phyloP scores from a whole-genome alignment of 2,113 vertebrate species.

The Saiga tatarica region DNA sequence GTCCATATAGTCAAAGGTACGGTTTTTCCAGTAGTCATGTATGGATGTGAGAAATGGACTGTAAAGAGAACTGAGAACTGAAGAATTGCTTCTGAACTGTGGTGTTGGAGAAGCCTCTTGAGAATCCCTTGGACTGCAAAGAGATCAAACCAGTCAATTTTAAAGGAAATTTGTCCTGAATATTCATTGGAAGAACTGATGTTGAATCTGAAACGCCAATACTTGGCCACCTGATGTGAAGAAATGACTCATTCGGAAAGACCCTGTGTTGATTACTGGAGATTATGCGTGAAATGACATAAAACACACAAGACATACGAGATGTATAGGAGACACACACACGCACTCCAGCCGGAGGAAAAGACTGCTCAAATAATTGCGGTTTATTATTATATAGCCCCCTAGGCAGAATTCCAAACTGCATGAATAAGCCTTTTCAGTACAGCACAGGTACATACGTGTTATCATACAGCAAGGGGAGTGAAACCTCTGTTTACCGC shows the following conservation, averaged over 20 bases:
- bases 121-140: background rate
- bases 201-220: background rate
- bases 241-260: background rate
- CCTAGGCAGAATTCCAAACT: too few species aligned
- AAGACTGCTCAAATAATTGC: too few species aligned
- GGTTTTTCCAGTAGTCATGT: background rate
- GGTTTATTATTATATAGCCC: too few species aligned
- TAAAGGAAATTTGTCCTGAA: background rate
- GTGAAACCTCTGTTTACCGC: too few species aligned
- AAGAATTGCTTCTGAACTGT: background rate
- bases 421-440: too few species aligned
- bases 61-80: background rate
- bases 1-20: background rate
- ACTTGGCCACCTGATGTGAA: background rate
- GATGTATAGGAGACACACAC: too few species aligned
- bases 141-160: background rate
- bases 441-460: too few species aligned
- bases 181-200: background rate
- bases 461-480: too few species aligned
- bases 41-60: background rate
- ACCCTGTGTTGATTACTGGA: background rate
- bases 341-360: too few species aligned
- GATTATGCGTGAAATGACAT: too few species aligned
- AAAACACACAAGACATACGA: too few species aligned
- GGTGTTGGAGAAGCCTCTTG: background rate